Conservation (phyloP, 2,888 invertebrate genomes). For the Heliothis peltigera region DNA sequence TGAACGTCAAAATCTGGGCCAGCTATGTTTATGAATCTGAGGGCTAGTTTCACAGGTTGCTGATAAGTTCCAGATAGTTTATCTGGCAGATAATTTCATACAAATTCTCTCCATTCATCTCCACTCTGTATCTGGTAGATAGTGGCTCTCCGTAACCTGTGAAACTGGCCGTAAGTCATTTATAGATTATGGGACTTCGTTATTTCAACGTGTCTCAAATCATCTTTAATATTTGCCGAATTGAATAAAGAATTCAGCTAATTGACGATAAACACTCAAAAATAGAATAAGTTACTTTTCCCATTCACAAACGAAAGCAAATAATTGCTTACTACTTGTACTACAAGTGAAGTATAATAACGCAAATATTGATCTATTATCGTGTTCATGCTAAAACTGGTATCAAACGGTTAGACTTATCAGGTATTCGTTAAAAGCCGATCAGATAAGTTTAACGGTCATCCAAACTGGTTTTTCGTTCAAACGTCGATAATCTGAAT, state of each 20-base stretch:
- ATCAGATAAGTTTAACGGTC: conserved; percentile 82
- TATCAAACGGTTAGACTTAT: conserved; percentile 71
- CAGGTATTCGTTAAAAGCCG: conserved; percentile 71
- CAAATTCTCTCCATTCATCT: too few species aligned
- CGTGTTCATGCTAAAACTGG: conserved; percentile 70
- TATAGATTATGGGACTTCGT: too few species aligned
- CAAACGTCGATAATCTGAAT: conserved; percentile 60
- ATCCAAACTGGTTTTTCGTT: conserved; percentile 72
- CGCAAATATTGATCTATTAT: conserved; percentile 74
- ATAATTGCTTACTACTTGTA: conserved; percentile 40
- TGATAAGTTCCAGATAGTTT: too few species aligned
- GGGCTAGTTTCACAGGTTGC: too few species aligned
- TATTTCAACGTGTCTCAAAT: background rate
- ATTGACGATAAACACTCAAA: conserved; percentile 35
- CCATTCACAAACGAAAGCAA: conserved; percentile 45
- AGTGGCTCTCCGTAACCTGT: too few species aligned
- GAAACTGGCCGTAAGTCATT: too few species aligned
- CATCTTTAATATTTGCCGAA: background rate
- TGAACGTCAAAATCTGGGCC: too few species aligned
- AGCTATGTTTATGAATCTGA: too few species aligned
- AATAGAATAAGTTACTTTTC: conserved; percentile 47
- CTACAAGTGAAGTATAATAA: conserved; percentile 37
- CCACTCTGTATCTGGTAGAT: too few species aligned
- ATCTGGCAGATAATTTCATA: too few species aligned
- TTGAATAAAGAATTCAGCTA: conserved; percentile 17